Conservation (phyloP, 2,797 vertebrate genomes). For the Odontamblyopus rebecca region DNA sequence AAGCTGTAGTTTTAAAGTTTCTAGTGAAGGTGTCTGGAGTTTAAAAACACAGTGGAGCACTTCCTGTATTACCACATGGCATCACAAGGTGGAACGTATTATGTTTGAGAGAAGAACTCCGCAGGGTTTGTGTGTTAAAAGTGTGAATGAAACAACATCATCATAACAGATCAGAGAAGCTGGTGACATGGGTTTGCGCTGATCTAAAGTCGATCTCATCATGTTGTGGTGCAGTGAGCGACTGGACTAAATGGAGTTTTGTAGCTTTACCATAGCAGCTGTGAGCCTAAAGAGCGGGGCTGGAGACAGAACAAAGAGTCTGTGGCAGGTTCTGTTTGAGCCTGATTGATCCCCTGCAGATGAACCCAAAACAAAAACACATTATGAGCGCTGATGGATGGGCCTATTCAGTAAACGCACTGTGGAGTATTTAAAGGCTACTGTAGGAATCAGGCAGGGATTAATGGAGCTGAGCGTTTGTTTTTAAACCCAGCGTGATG, state of each 20-base stretch:
- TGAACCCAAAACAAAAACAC: slow-evolving; percentile 9
- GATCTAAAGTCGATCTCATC: not conserved
- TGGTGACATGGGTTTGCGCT: not conserved
- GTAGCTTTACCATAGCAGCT: not conserved
- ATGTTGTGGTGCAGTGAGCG: not conserved
- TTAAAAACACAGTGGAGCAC: too few relatives aligned
- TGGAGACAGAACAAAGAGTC: not conserved
- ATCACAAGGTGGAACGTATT: too few relatives aligned
- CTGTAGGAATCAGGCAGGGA: not conserved
- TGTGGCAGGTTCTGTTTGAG: not conserved
- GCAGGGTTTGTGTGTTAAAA: too few relatives aligned
- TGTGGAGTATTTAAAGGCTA: slow-evolving; percentile 3
- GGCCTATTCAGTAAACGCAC: not conserved
- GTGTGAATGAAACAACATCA: too few relatives aligned
- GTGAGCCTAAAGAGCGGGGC: not conserved
- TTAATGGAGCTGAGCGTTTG: not conserved
- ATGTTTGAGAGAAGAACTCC: too few relatives aligned
- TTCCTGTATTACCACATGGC: too few relatives aligned
- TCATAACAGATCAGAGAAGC: too few relatives aligned
- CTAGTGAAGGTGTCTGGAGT: too few relatives aligned
- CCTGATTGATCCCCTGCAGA: not conserved
- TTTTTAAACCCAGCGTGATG: not conserved
- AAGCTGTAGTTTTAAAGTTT: too few relatives aligned
- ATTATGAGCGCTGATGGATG: not conserved
- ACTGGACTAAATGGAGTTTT: not conserved